Evolutionary conservation across 2,888 invertebrate genomes (phyloP).

Genomic region (Microchrysa polita): DNA sequence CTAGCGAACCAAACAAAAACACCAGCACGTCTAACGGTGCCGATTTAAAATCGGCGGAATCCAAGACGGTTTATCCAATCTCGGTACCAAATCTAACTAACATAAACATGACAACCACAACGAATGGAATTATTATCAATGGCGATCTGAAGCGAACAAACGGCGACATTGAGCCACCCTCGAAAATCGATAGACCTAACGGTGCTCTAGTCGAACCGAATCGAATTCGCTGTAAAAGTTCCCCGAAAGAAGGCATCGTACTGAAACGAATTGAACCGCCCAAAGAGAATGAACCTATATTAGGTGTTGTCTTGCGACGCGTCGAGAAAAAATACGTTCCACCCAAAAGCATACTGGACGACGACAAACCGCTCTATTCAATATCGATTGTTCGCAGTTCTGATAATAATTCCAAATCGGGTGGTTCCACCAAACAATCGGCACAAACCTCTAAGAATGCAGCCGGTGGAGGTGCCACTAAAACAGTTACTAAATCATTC

Average conservation of each 20-base stretch:
- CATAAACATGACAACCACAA: slow-evolving; percentile 56
- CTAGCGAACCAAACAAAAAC: slow-evolving; percentile 15
- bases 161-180: too few relatives aligned
- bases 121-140: slow-evolving; percentile 53
- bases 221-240: slow-evolving; percentile 51
- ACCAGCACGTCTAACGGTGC: slow-evolving; percentile 17
- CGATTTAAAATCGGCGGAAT: slow-evolving; percentile 41
- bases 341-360: slow-evolving; percentile 62
- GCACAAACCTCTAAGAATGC: slow-evolving; percentile 49
- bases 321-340: slow-evolving; percentile 61
- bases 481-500: slow-evolving; percentile 37
- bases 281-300: slow-evolving; percentile 60
- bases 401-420: slow-evolving; percentile 54
- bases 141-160: slow-evolving; percentile 43
- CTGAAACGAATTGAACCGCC: slow-evolving; percentile 61
- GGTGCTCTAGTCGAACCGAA: background rate
- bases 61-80: slow-evolving; percentile 49
- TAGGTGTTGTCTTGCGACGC: slow-evolving; percentile 62
- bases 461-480: slow-evolving; percentile 47
- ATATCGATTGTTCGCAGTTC: slow-evolving; percentile 61
- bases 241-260: slow-evolving; percentile 61
- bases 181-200: too few relatives aligned
- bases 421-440: slow-evolving; percentile 59
- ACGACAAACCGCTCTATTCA: slow-evolving; percentile 62
- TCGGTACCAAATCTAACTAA: slow-evolving; percentile 60